A percentile compares a stretch with the other conserved stretches of the same genome.
phyloP scores from a whole-genome alignment of 1,140 invertebrate genomes.

The Drosophila tropicalis region DNA sequence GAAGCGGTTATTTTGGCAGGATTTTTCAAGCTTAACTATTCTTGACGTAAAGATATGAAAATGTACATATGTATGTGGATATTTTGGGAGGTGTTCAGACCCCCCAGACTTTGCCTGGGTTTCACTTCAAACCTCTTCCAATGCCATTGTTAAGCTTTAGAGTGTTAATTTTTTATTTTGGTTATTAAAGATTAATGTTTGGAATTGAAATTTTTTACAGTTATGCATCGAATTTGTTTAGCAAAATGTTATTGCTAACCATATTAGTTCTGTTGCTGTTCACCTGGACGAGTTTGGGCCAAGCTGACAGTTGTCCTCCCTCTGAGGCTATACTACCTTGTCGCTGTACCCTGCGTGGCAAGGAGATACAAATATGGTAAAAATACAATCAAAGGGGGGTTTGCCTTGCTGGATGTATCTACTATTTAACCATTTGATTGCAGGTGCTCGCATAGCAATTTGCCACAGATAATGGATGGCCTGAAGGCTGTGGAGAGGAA shows the following conservation, averaged over 20 bases:
- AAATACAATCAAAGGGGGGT: not conserved
- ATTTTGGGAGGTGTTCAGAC: no score
- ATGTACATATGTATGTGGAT: no score
- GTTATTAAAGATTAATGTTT: not conserved
- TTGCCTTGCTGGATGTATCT: no score
- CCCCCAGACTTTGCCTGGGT: no score
- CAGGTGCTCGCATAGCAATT: constrained; percentile 94
- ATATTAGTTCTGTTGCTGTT: constrained; percentile 41
- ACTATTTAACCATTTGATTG: no score
- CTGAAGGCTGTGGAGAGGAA: constrained; percentile 88
- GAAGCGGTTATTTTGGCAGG: no score
- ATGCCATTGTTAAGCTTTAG: not conserved
- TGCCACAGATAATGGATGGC: constrained; percentile 89
- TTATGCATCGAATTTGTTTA: not conserved
- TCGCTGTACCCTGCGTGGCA: constrained; percentile 83
- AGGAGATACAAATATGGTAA: constrained; percentile 85
- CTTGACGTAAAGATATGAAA: no score
- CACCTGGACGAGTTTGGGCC: constrained; percentile 25
- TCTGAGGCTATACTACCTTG: constrained; percentile 84
- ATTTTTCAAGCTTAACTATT: no score
- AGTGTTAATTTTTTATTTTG: no score
- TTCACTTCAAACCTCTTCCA: no score
- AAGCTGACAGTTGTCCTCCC: constrained; percentile 83
- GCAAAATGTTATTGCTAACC: constrained; percentile 35
- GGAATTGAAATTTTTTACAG: not conserved